Evolutionary conservation across 2,113 vertebrate species (phyloP), one percentile per base, ranked within the genome.

Genomic region (Synodontis membranacea): DNA sequence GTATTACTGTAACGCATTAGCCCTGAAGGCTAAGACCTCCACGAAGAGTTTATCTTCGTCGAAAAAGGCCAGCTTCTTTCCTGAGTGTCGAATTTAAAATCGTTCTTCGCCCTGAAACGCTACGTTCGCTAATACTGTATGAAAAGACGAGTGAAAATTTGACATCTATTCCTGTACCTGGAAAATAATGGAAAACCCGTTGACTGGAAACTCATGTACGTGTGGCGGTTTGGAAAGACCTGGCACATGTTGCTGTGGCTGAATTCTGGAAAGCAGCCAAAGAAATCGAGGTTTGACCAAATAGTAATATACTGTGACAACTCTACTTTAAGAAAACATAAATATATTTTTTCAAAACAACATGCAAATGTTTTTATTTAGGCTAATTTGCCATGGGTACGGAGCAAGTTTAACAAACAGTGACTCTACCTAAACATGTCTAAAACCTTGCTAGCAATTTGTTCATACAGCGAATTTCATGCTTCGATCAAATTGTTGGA

Each of bases 1-100:
- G 91, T 89, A 92, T 94, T 93, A 93, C 93, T 91, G 89, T 91
- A 92, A 92, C 86, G 88, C 90, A 89, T 91, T 91, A 89, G 87
- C 90, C 75, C 78, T 86, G 85, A 74, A 88, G 86, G 68, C 70
- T 60, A 48, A 66, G 44, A 86, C 72, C 82, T 86, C 52, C 37
- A 39, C 6, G 34, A 66, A 72, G 79, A 82, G 84, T 81, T 85
- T 62, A 62, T 85, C 72, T 80, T 34, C 17, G 66, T 66, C 15
- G 39, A 37, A 54, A 46, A 54, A 66, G 48, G 25, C 48, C 44
- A 37, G 44, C 23, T 28, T 66, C 46, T 78, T 85, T 70, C 31
- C 21, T 66, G 23, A 25, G 28, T n/a, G 31, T 28, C 42, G 25
- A 64, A 37, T 46, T 60, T 12, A 44, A 84, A 42, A 17, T 25